Percentiles rank a stretch among this genome's conserved stretches.
Evolutionary conservation across 1,140 invertebrate species (phyloP).

Genomic region (Campoletis sonorensis): DNA sequence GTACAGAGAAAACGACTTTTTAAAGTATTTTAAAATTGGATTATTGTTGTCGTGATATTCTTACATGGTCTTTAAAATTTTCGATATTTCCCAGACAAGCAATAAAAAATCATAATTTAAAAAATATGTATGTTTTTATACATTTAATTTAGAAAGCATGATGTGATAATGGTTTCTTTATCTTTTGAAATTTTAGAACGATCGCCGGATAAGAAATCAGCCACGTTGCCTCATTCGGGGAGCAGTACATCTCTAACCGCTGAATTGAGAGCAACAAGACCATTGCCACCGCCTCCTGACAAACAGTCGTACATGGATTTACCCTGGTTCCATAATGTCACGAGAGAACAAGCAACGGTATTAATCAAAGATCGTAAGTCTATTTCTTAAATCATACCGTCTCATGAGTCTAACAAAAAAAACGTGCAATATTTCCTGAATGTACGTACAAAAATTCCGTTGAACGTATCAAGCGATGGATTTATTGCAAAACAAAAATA

Average conservation of each 20-base stretch:
- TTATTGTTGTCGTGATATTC: too few species aligned
- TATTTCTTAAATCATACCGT: not conserved
- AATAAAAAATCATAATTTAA: not conserved
- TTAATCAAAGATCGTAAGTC: conserved; percentile 71
- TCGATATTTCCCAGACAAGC: not conserved
- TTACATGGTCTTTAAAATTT: not conserved
- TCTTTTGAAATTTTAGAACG: conserved; percentile 64
- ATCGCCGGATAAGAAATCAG: conserved; percentile 71
- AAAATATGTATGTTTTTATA: not conserved
- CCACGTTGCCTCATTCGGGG: conserved; percentile 66
- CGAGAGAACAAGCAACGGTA: conserved; percentile 67
- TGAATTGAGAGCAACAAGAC: conserved; percentile 66
- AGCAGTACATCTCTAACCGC: conserved; percentile 62
- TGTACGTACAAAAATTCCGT: too few species aligned
- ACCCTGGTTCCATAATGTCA: conserved; percentile 73
- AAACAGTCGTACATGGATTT: conserved; percentile 68
- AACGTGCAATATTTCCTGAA: not conserved
- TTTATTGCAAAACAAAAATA: too few species aligned
- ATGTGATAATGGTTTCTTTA: conserved; percentile 20
- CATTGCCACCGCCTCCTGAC: conserved; percentile 70
- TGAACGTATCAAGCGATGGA: too few species aligned
- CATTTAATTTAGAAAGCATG: not conserved
- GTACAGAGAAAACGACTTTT: too few species aligned
- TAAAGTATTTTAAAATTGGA: not conserved
- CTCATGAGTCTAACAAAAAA: not conserved